phyloP scores from a whole-genome alignment of 2,113 vertebrate species.

The Brienomyrus brachyistius region DNA sequence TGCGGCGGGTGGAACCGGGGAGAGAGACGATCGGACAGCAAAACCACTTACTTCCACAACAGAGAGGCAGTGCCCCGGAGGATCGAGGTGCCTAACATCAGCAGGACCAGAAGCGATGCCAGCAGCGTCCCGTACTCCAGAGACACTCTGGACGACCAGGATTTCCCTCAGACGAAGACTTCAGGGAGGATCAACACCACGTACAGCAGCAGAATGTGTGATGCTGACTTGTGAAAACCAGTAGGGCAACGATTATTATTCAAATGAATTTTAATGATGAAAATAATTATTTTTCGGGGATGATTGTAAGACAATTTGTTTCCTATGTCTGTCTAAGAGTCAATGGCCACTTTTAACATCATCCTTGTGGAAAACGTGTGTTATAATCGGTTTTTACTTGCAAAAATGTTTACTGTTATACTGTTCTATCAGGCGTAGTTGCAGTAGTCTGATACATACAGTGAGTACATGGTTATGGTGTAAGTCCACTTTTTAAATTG shows the following conservation, averaged over 20 bases:
- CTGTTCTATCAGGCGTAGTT: background rate
- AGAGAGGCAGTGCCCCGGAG: constrained; percentile 27
- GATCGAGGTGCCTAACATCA: constrained; percentile 40
- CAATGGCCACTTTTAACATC: background rate
- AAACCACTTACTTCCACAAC: background rate
- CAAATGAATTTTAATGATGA: background rate
- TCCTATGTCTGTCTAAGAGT: background rate
- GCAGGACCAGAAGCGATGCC: constrained; percentile 34
- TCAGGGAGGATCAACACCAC: constrained; percentile 34
- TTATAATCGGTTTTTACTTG: background rate
- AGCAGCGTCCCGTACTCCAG: constrained; percentile 52
- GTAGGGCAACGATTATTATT: background rate
- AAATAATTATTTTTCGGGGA: background rate
- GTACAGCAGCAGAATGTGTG: constrained; percentile 45
- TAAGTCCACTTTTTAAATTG: background rate
- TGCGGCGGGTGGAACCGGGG: constrained; percentile 59
- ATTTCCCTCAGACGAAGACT: constrained; percentile 55
- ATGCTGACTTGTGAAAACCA: constrained; percentile 52
- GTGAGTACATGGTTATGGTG: background rate
- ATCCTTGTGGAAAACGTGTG: background rate
- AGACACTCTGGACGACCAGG: constrained; percentile 50
- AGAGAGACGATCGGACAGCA: constrained; percentile 34
- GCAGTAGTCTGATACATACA: background rate
- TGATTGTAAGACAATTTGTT: background rate
- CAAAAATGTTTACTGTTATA: background rate